Evolutionary conservation across 2,888 invertebrate species (phyloP).

Genomic region (Mythimna lalbum): DNA sequence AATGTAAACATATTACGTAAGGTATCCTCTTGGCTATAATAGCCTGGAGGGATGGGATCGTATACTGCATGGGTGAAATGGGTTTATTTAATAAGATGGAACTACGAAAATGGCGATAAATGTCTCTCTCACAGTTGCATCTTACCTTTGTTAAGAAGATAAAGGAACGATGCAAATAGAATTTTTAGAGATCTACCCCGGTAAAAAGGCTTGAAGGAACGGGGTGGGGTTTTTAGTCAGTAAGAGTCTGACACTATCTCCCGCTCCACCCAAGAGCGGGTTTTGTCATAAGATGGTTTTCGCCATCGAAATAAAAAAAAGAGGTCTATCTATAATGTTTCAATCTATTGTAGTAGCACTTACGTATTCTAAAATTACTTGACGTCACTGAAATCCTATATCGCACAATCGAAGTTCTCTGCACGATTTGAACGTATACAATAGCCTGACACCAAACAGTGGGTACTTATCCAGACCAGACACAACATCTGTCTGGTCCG

Average conservation of each 20-base stretch:
- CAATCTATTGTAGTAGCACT: background rate
- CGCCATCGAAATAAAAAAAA: too few species aligned
- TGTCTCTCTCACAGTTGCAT: background rate
- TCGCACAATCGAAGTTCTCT: background rate
- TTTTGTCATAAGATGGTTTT: too few species aligned
- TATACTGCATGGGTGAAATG: background rate
- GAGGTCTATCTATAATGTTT: background rate
- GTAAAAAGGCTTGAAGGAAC: too few species aligned
- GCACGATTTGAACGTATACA: background rate
- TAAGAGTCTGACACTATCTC: too few species aligned
- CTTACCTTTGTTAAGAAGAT: background rate
- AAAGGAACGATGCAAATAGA: background rate
- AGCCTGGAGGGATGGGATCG: background rate
- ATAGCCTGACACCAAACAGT: background rate
- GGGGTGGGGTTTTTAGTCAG: too few species aligned
- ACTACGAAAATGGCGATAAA: background rate
- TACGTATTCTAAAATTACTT: background rate
- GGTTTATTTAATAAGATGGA: background rate
- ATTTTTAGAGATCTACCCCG: background rate
- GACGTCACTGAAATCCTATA: background rate
- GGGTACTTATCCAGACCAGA: background rate
- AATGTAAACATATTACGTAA: constrained; percentile 8
- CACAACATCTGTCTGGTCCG: background rate
- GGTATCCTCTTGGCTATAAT: constrained; percentile 1
- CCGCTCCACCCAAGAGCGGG: too few species aligned